Evolutionary conservation across 2,797 vertebrate genomes (phyloP), one percentile per base, ranked within the genome.

Genomic region (Danio kyathit): DNA sequence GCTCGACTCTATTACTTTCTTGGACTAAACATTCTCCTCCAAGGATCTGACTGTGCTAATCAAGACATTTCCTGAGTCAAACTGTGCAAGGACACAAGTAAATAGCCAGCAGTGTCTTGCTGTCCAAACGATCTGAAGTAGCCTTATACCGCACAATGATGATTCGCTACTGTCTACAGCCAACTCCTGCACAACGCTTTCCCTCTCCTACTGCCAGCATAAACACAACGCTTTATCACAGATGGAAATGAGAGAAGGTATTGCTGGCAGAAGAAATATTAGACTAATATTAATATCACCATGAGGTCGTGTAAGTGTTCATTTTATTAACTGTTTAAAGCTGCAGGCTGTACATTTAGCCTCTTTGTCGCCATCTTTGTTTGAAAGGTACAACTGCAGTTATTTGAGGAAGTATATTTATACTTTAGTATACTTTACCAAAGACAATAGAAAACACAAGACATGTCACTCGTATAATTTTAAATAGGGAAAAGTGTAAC

Each of bases 261-360:
- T 43, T 76, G 60, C 78, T 76, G 83, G 74, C 48, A 82, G 63
- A 17, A 85, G 66, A 66, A 85, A 65, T 85, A 74, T 83, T 85
- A 74, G 82, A 59, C 75, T 71, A 78, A 74, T 83, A 56, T 51
- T 82, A 51, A 75, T 56, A 49, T 82, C 56, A 75, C 21, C 57
- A 74, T 65, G 60, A 71, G 72, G 65, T 70, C 85, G 52, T 80
- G 61, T 71, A 59, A 44, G 74, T 63, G 56, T 61, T 67, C 41
- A 16, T 64, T 78, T 83, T 76, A 87, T 84, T 51, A 63, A 56
- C 70, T 84, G 60, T 73, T 16, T 61, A 14, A n/a, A 69, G 41
- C 48, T n/a, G 29, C 29, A n/a, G n/a, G n/a, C n/a, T 1, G 29
- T 29, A 1, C 29, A 29, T 29, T 29, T 29, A 1, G 29, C 29